Base-by-base conservation (phyloP, 2,888 invertebrate species). In the Amphimallon solstitiale region DNA sequence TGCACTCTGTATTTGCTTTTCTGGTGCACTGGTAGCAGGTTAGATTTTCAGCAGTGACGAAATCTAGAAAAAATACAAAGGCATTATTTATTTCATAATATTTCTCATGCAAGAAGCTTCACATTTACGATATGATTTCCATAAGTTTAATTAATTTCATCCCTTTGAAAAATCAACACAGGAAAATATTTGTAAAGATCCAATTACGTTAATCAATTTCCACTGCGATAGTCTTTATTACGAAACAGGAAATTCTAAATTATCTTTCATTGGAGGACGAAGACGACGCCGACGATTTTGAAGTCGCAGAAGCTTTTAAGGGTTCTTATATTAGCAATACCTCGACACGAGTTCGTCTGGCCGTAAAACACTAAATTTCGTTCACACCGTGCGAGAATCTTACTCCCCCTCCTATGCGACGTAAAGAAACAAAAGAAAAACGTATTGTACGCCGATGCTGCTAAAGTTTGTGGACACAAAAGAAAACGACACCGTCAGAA, bases 21-120 rank as follows among this genome's bases (percentile, higher is more conserved):
- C 77, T 76, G 23, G 71, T 74, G 67, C 84, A 84, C 69, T 84
- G 84, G 71, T 83, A 84, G 71, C 84, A 84, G 2, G 79, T 79
- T 29, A 84, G 71, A 69, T 82, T 82, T 21, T 74, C 70, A 10
- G 70, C 72, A 9, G 62, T 68, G 35, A 52, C 66, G 40, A 63
- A 35, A 63, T 68, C 76, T 78, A 71, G 66, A 77, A 77, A 35
- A 72, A 68, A n/a, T n/a, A n/a, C n/a, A n/a, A n/a, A n/a, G n/a
- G n/a, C n/a, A n/a, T n/a, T 9, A n/a, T 38, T 23, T 23, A 23
- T 23, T 23, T 23, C 23, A 23, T 23, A 4, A 23, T 4, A 23
- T 5, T 4, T 4, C 5, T 23, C 7, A 17, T 2, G 15, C 15
- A 43, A 15, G 12, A 15, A 43, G 15, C 17, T 9, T 19, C 15